Conservation (phyloP, 2,888 invertebrate genomes). For the Pollenia amentaria region DNA sequence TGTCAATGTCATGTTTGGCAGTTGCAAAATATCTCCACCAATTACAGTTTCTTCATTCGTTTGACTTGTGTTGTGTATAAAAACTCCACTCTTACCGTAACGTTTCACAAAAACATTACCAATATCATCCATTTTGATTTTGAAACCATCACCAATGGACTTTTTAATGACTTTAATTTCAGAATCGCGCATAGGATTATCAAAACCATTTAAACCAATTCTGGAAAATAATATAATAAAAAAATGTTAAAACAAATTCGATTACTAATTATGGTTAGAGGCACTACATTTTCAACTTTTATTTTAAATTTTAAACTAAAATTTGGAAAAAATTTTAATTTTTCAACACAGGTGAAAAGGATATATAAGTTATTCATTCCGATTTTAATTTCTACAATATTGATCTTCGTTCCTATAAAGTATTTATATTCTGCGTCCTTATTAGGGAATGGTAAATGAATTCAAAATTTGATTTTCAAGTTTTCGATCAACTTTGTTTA, state of each 20-base stretch:
- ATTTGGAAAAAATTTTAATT: too few relatives aligned
- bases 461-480: too few relatives aligned
- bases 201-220: constrained; percentile 97
- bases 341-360: too few relatives aligned
- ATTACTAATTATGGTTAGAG: too few relatives aligned
- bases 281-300: too few relatives aligned
- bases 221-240: constrained; percentile 85
- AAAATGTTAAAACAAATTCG: not conserved
- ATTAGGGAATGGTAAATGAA: too few relatives aligned
- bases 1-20: constrained; percentile 88
- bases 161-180: constrained; percentile 96
- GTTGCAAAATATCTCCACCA: constrained; percentile 88
- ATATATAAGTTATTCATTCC: too few relatives aligned
- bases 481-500: too few relatives aligned
- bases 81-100: constrained; percentile 88
- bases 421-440: too few relatives aligned
- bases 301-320: too few relatives aligned
- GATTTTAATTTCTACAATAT: too few relatives aligned
- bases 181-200: constrained; percentile 96
- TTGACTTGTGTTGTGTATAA: constrained; percentile 86
- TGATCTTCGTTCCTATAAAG: too few relatives aligned
- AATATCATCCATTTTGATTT: constrained; percentile 89
- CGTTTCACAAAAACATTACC: constrained; percentile 90
- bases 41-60: constrained; percentile 87
- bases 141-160: constrained; percentile 94